Conservation (phyloP, 2,113 vertebrate species). For the Centropus unirufus region DNA sequence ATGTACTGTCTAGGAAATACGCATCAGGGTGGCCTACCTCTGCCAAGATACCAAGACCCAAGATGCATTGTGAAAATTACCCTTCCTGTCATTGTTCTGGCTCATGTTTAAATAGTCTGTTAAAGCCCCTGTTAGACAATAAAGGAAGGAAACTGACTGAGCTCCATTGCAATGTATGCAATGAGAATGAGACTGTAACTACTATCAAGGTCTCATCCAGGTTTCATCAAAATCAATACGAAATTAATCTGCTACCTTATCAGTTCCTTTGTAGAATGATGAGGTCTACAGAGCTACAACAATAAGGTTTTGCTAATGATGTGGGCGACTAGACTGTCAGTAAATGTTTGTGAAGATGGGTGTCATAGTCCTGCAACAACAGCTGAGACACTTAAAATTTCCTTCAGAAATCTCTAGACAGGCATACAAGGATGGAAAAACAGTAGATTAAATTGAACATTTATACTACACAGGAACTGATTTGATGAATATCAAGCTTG, state of each 20-base stretch:
- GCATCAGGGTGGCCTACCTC: not conserved
- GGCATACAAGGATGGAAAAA: not conserved
- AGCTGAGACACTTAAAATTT: not conserved
- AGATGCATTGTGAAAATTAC: not conserved
- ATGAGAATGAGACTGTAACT: not conserved
- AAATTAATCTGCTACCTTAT: not conserved
- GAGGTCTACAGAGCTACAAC: not conserved
- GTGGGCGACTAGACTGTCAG: not conserved
- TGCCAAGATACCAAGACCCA: not conserved
- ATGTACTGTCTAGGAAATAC: not conserved
- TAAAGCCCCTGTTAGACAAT: not conserved
- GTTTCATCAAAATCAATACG: constrained; percentile 26
- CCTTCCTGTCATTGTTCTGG: not conserved
- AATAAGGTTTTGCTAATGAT: not conserved
- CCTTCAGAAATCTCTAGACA: not conserved
- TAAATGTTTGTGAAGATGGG: not conserved
- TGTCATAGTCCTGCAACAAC: not conserved
- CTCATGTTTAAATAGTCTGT: not conserved
- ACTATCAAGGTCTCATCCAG: not conserved
- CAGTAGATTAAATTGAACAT: not conserved
- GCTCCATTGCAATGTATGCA: not conserved
- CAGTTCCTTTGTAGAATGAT: not conserved
- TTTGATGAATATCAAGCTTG: not conserved
- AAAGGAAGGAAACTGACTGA: constrained; percentile 11
- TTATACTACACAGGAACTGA: not conserved